A percentile compares a stretch with the other conserved stretches of the same genome.
Evolutionary conservation across 2,113 vertebrate genomes (phyloP).

Genomic region (Emydura subglobosa): DNA sequence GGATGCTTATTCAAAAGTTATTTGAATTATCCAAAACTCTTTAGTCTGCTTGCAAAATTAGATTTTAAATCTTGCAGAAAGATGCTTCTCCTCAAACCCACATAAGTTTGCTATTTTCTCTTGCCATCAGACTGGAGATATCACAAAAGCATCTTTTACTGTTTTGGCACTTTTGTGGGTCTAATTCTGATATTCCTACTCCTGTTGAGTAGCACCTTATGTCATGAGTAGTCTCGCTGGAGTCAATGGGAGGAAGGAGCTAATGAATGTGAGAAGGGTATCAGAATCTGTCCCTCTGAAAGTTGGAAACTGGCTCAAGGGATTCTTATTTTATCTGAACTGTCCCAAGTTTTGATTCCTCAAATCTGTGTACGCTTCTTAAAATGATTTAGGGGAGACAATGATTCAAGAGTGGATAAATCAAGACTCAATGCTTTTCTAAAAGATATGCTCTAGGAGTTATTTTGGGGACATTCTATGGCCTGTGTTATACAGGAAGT

Average conservation of each 20-base stretch:
- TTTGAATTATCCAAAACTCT: not conserved
- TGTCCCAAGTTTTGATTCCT: fast-evolving
- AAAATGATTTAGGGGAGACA: not conserved
- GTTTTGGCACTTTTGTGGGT: not conserved
- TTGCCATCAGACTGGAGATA: not conserved
- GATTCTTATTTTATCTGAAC: not conserved
- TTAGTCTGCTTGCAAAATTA: not conserved
- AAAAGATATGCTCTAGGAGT: not conserved
- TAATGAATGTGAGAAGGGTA: not conserved
- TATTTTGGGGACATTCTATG: not conserved
- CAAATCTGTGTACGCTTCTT: not conserved
- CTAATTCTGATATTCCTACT: not conserved
- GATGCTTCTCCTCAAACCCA: fast-evolving
- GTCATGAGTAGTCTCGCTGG: fast-evolving
- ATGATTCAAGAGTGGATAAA: not conserved
- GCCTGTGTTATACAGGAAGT: not conserved
- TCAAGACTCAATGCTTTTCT: not conserved
- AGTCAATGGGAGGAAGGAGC: not conserved
- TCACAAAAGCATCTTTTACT: not conserved
- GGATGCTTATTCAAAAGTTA: not conserved
- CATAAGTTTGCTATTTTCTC: fast-evolving
- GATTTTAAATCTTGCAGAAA: not conserved
- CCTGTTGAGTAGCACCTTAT: fast-evolving
- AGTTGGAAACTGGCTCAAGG: not conserved
- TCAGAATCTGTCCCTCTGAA: fast-evolving